Evolutionary conservation across 2,113 vertebrate genomes (phyloP), one percentile per base, ranked within the genome.

Genomic region (Pachyramphus minor): DNA sequence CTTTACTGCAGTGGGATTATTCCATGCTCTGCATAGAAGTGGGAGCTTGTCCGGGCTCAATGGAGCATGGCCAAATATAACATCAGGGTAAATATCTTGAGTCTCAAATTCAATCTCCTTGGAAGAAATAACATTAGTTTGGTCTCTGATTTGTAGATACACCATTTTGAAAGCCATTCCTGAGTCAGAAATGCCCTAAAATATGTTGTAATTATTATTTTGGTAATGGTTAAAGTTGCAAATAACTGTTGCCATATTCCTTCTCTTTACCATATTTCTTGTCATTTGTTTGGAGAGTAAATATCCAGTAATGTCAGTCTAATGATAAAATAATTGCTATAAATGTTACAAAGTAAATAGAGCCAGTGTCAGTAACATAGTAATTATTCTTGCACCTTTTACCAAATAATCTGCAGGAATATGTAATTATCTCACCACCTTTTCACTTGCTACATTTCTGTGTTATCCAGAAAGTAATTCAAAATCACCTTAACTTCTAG

Each of bases 361-460:
- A 73, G 45, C 3, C 44, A 87, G n/a, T 33, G 37, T 87, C 76
- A 85, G 33, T 74, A 92, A 87, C 76, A 73, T 19, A 30, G n/a
- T 47, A 93, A 87, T 85, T 90, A 92, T 63, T 89, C 17, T 72
- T 84, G 56, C 44, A 41, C 74, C 59, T 95, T 96, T 87, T 69
- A 75, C 71, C 37, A 67, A 83, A 84, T 55, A 66, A 78, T 49
- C 41, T 63, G 24, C 11, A 58, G 59, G 50, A 92, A 73, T 10
- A 20, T 59, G 37, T 22, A 84, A 92, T 91, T 96, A 84, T 75
- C 35, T 64, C 59, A 72, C 17, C 37, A 82, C 39, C 22, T 93
- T 62, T 91, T 71, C 25, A 20, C 31, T 89, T 64, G 8, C 19
- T 89, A 94, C 37, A 55, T 84, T 82, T 87, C 62, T 74, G 6